A percentile compares a stretch with the other conserved stretches of the same genome.
Evolutionary conservation across 2,888 invertebrate species (phyloP).

Genomic region (Netelia virgata): DNA sequence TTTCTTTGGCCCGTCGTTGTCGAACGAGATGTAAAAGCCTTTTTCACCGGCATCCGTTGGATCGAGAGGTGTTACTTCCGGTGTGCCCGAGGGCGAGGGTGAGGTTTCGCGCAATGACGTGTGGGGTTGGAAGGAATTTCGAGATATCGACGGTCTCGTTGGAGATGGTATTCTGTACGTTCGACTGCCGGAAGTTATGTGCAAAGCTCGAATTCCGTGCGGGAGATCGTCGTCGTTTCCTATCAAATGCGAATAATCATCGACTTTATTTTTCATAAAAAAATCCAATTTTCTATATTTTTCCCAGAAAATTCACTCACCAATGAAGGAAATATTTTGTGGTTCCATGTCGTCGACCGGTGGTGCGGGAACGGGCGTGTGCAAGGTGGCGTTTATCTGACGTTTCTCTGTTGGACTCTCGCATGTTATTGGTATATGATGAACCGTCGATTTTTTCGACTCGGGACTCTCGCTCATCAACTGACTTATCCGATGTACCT

Average conservation of each 20-base stretch:
- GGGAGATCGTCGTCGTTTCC: slow-evolving; percentile 84
- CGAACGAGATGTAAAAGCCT: slow-evolving; percentile 97
- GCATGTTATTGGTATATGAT: slow-evolving; percentile 81
- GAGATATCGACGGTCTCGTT: slow-evolving; percentile 90
- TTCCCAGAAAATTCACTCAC: slow-evolving; percentile 84
- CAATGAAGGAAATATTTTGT: slow-evolving; percentile 96
- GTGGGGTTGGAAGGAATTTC: slow-evolving; percentile 90
- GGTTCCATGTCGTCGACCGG: slow-evolving; percentile 96
- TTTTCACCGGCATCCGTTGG: slow-evolving; percentile 87
- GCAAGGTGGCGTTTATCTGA: slow-evolving; percentile 81
- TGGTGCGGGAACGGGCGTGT: slow-evolving; percentile 88
- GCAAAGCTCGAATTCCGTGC: slow-evolving; percentile 90
- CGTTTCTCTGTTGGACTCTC: slow-evolving; percentile 83
- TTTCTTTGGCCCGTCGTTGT: slow-evolving; percentile 94
- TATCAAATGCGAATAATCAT: slow-evolving; percentile 50
- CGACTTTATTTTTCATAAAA: slow-evolving; percentile 5
- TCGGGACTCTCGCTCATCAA: slow-evolving; percentile 83
- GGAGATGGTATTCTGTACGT: slow-evolving; percentile 96
- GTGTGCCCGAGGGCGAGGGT: slow-evolving; percentile 85
- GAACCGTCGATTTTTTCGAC: slow-evolving; percentile 82
- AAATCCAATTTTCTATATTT: slow-evolving; percentile 5
- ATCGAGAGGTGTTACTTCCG: slow-evolving; percentile 85
- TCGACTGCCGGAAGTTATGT: slow-evolving; percentile 94
- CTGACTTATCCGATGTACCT: slow-evolving; percentile 85
- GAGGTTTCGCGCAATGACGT: slow-evolving; percentile 79